These are phyloP conservation scores for Alauda arvensis DNA, from an alignment of 2,797 vertebrate genomes.

Conservation along the genomic window DNA sequence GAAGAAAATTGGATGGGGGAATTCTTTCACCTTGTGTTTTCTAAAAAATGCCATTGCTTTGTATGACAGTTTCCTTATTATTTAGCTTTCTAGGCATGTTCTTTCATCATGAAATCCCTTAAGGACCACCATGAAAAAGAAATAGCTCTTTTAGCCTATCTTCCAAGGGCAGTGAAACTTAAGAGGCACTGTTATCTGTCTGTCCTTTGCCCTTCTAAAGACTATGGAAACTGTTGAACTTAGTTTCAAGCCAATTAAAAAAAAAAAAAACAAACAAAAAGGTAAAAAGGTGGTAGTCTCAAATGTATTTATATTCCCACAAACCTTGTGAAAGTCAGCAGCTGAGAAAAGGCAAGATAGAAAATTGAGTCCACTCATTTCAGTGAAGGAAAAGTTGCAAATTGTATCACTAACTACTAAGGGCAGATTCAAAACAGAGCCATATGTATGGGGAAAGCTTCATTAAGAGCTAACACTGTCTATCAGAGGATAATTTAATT, in stretches of 20 bases:
- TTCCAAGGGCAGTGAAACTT: neutral
- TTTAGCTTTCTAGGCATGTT: neutral
- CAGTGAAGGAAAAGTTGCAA: neutral
- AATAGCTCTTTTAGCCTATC: neutral
- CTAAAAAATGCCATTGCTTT: neutral
- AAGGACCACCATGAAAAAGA: neutral
- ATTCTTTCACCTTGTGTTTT: neutral
- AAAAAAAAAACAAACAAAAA: neutral
- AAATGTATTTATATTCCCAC: neutral
- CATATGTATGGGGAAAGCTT: neutral
- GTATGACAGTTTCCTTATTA: neutral
- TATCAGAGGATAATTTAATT: neutral
- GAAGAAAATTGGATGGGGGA: neutral
- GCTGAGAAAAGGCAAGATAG: neutral
- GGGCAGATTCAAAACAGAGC: neutral
- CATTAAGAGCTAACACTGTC: neutral
- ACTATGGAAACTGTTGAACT: neutral
- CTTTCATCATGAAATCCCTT: neutral
- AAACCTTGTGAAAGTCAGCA: neutral
- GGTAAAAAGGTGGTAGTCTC: neutral
- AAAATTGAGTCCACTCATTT: neutral
- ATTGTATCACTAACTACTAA: neutral
- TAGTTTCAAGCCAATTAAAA: neutral
- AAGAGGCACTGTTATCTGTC: neutral
- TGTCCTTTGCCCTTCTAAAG: neutral